Base-by-base conservation (phyloP, 2,888 invertebrate genomes). In the Vesta saturnalis region DNA sequence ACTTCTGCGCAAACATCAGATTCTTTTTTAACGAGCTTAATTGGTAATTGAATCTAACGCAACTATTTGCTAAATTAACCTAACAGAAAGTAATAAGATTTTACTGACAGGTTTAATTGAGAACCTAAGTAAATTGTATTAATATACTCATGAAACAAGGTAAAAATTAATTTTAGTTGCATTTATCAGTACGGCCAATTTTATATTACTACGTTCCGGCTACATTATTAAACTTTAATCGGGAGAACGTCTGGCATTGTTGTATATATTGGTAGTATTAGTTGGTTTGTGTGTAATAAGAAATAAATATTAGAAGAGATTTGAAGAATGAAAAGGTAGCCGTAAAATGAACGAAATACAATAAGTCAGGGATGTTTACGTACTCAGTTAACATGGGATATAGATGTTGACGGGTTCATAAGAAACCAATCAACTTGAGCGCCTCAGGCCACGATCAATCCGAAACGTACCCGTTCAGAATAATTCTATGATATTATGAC, bases 381-480 rank as follows among this genome's bases (percentile, higher is more conserved):
- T 71, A 76, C 71, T 72, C 74, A 77, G 76, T 77, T 77, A 78
- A 75, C 74, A 72, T 76, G 72, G 76, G 75, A 78, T 78, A 77
- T 77, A 77, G 76, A 78, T 77, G 77, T 78, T 78, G 79, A 78
- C 78, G 76, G 78, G 76, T 78, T 79, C 77, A 78, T 80, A 79
- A 79, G 85, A 85, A 85, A 87, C 86, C 87, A 87, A 87, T 86
- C 86, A 86, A 84, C 85, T 84, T 83, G 83, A 82, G 72, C 69
- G 78, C 76, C 79, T 75, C 74, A 73, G 74, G 77, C 73, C 84
- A 71, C 77, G 77, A 75, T 75, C 75, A 75, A 75, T 75, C 72
- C 68, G 65, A 56, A 52, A 47, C 58, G 52, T 63, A 63, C 60
- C 64, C 68, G 60, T 66, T 49, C 67, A 21, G 57, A 70, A 60